These are phyloP conservation scores for Holotrichia oblita DNA, from an alignment of 1,140 invertebrate species.

Conservation along the genomic window DNA sequence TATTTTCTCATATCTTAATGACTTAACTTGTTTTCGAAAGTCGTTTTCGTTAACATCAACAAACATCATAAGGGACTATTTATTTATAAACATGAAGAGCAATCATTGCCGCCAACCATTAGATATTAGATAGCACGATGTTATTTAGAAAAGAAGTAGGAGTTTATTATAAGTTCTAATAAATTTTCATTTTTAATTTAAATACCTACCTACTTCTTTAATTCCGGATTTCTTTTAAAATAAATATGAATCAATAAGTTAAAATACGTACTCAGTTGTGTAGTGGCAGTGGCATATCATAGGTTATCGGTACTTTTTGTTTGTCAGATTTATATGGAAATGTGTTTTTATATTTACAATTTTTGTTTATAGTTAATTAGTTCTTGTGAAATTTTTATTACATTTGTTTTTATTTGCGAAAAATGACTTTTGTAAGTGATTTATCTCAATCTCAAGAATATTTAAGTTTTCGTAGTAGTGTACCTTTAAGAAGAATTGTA, in stretches of 20 bases:
- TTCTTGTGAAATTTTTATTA: not conserved
- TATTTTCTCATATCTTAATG: slow-evolving; percentile 74
- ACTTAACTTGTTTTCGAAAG: not conserved
- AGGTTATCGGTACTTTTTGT: slow-evolving; percentile 1
- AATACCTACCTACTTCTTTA: not conserved
- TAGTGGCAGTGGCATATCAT: not conserved
- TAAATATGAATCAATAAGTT: no score
- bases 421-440: slow-evolving; percentile 75
- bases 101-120: no score
- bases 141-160: no score
- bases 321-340: not conserved
- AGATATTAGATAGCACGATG: no score
- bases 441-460: slow-evolving; percentile 83
- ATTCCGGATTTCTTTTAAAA: no score
- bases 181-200: not conserved
- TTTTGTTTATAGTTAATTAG: not conserved
- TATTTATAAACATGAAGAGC: no score
- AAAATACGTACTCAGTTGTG: not conserved
- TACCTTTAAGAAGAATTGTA: slow-evolving; percentile 82
- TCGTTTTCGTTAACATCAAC: no score
- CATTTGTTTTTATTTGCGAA: not conserved
- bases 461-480: slow-evolving; percentile 83
- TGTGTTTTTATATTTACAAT: not conserved
- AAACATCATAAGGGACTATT: no score
- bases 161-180: no score